Conservation (phyloP, 2,113 vertebrate species). For the Nothobranchius kuhntae region DNA sequence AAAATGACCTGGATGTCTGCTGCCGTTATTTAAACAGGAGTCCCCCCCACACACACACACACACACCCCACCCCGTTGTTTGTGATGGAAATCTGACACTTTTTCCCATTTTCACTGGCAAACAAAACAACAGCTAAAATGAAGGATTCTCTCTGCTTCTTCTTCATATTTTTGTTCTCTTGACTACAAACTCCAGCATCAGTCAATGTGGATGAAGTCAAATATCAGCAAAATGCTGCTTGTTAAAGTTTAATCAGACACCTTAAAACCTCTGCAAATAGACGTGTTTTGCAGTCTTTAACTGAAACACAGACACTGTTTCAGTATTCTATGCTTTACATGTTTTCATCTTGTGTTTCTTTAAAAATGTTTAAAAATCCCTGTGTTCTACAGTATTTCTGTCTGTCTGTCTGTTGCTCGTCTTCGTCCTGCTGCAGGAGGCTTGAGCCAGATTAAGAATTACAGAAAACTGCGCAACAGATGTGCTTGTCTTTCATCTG, state of each 20-base stretch:
- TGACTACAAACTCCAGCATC: not conserved
- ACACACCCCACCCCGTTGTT: too few relatives aligned
- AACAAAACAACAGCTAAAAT: not conserved
- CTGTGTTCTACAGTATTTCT: not conserved
- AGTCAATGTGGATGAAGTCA: not conserved
- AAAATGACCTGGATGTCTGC: too few relatives aligned
- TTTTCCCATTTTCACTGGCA: not conserved
- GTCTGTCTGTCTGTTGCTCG: too few relatives aligned
- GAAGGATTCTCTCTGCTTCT: not conserved
- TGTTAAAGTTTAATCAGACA: not conserved
- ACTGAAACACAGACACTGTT: too few relatives aligned
- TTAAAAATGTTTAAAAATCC: too few relatives aligned
- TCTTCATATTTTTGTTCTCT: not conserved
- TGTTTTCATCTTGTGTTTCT: too few relatives aligned
- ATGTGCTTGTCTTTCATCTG: constrained; percentile 14
- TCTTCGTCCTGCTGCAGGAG: rapidly evolving
- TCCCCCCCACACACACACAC: too few relatives aligned
- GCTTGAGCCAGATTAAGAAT: constrained; percentile 6
- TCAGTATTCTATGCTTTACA: too few relatives aligned
- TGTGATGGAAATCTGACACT: not conserved
- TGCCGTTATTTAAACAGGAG: constrained; percentile 5
- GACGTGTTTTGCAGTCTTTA: too few relatives aligned
- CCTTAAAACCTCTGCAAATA: too few relatives aligned
- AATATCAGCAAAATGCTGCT: not conserved
- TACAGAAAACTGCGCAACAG: not conserved